Percentiles rank a stretch among this genome's conserved stretches.
Evolutionary conservation across 1,140 invertebrate species (phyloP).

Genomic region (Tenebrio molitor): DNA sequence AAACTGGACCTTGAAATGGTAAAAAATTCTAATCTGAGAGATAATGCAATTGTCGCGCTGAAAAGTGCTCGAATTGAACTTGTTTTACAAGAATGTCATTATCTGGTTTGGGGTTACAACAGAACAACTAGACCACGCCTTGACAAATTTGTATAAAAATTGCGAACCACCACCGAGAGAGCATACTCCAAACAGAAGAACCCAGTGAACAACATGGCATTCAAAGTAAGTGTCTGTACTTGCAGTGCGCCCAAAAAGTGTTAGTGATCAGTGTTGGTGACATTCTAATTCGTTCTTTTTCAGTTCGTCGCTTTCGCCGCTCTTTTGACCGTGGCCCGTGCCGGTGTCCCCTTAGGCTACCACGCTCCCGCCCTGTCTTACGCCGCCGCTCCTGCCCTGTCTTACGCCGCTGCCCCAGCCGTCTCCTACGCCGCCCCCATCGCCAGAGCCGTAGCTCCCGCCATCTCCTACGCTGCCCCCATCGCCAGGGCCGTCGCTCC

Average conservation of each 20-base stretch:
- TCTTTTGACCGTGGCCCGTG: slow-evolving; percentile 57
- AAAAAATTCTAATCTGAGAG: too few relatives aligned
- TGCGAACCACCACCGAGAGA: not conserved
- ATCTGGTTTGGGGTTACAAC: slow-evolving; percentile 4
- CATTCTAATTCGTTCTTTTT: slow-evolving; percentile 54
- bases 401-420: slow-evolving; percentile 41
- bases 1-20: too few relatives aligned
- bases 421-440: slow-evolving; percentile 46
- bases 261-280: not conserved
- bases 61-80: too few relatives aligned
- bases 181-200: slow-evolving; percentile 1
- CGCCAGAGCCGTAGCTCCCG: slow-evolving; percentile 58
- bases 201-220: slow-evolving; percentile 35
- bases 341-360: slow-evolving; percentile 27
- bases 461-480: slow-evolving; percentile 61
- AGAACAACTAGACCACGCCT: not conserved
- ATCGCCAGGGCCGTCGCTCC: slow-evolving; percentile 22
- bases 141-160: not conserved
- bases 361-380: slow-evolving; percentile 43
- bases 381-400: slow-evolving; percentile 48
- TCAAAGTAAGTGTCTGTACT: slow-evolving; percentile 40
- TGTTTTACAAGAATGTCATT: not conserved
- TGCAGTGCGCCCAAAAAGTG: not conserved
- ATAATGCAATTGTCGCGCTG: too few relatives aligned
- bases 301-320: slow-evolving; percentile 62